Base-by-base conservation (phyloP, 2,888 invertebrate species). In the Ptychoptera albimana region DNA sequence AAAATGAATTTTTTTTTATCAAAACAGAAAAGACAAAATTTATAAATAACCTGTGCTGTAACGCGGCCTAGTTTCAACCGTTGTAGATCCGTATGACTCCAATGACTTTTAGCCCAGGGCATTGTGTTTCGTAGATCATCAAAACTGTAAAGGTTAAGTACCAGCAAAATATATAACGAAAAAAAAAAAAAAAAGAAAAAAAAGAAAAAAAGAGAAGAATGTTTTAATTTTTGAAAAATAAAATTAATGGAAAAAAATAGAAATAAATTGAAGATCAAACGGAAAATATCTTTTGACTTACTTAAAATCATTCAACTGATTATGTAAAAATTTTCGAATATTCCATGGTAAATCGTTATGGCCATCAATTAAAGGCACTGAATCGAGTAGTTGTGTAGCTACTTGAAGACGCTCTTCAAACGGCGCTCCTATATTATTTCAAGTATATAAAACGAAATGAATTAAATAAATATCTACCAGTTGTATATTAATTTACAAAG, bases 301-400 rank as follows among this genome's bases (percentile, higher is more conserved):
- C 75, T 78, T 77, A 57, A 88, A 85, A 63, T 85, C 83, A 63
- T 82, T 82, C 55, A 89, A 77, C 62, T 82, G 80, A 66, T 88
- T 88, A 67, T 87, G 86, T 61, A 87, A 73, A 68, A 88, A 87
- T 68, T 87, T 87, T 52, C 88, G 72, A 63, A 89, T 85, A 66
- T 88, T 88, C 86, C 87, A 88, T 11, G 88, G 87, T 51, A 88
- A 70, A 65, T 89, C 89, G 68, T 89, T 89, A 74, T 89, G 88
- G 52, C 87, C 87, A 64, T 84, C 84, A 54, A 84, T 74, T 53
- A 84, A 76, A 52, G 83, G 83, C 53, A 82, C 80, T 68, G 82
- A 81, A 60, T 81, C 77, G 49, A 83, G 69, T 29, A 83, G 71
- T 51, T 80, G 72, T 47, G 78, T 76, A 10, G 82, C 82, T 47